A percentile compares a stretch with the other conserved stretches of the same genome.
Evolutionary conservation across 2,888 invertebrate genomes (phyloP).

Genomic region (Dicyrtomina minuta): DNA sequence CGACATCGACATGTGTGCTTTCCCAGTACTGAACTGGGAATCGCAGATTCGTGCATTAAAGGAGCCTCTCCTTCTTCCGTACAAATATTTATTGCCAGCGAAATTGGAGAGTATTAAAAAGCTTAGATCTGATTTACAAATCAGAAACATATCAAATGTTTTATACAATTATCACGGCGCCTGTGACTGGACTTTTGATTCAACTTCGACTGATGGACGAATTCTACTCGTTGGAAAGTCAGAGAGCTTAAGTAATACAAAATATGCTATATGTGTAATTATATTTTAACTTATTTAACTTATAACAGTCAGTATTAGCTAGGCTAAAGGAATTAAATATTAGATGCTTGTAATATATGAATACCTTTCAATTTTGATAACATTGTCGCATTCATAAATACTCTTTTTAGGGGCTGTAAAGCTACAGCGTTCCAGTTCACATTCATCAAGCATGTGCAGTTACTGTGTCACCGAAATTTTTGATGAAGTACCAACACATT

Average conservation of each 20-base stretch:
- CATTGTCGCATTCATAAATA: no score
- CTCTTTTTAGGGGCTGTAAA: constrained; percentile 39
- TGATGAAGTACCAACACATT: constrained; percentile 43
- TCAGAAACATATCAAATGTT: constrained; percentile 50
- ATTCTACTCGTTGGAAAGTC: constrained; percentile 41
- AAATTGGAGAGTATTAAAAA: constrained; percentile 2
- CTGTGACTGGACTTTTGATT: constrained; percentile 36
- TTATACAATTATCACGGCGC: constrained; percentile 45
- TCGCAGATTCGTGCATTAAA: constrained; percentile 33
- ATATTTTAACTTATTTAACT: no score
- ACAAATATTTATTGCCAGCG: no score
- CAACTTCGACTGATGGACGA: background rate
- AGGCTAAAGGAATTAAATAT: no score
- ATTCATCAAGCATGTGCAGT: constrained; percentile 32
- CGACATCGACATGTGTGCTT: constrained; percentile 49
- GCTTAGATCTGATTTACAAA: constrained; percentile 31
- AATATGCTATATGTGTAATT: no score
- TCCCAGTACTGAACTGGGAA: constrained; percentile 52
- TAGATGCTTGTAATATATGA: no score
- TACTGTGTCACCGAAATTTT: constrained; percentile 39
- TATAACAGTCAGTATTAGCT: no score
- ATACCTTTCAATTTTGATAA: no score
- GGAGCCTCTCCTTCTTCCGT: background rate
- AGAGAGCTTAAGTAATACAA: constrained; percentile 45
- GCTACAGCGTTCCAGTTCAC: constrained; percentile 17